A percentile compares a stretch with the other conserved stretches of the same genome.
Conservation (phyloP, 2,888 invertebrate genomes). For the Operophtera brumata region DNA sequence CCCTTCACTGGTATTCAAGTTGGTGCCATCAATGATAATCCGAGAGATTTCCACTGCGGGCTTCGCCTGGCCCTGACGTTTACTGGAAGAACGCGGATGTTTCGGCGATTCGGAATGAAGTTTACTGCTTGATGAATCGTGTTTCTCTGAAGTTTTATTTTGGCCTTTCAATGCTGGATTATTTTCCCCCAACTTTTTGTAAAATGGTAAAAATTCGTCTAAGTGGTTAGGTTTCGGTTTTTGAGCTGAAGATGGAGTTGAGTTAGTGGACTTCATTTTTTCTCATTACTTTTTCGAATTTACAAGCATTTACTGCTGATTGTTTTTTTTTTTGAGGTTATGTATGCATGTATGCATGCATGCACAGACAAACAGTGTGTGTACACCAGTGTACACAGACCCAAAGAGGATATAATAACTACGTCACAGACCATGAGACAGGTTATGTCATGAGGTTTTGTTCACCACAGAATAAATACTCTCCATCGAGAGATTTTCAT, state of each 20-base stretch:
- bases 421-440: too few species aligned
- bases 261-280: constrained; percentile 2
- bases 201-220: constrained; percentile 57
- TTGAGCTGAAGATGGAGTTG: constrained; percentile 30
- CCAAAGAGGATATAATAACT: too few species aligned
- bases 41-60: constrained; percentile 41
- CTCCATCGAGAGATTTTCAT: too few species aligned
- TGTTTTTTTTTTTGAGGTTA: constrained; percentile 10
- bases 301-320: not conserved
- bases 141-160: not conserved
- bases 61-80: constrained; percentile 42
- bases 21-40: constrained; percentile 47
- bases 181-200: constrained; percentile 52
- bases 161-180: not conserved
- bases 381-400: too few species aligned
- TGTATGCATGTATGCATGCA: too few species aligned
- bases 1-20: constrained; percentile 28
- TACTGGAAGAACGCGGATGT: constrained; percentile 41
- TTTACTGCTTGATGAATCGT: constrained; percentile 9
- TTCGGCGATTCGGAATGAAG: constrained; percentile 34
- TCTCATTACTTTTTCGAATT: not conserved
- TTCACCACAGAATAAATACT: too few species aligned
- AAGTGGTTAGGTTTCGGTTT: constrained; percentile 44
- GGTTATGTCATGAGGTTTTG: too few species aligned
- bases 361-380: too few species aligned